Conservation (phyloP, 2,797 vertebrate species). For the Stomatorhinus walkeri region DNA sequence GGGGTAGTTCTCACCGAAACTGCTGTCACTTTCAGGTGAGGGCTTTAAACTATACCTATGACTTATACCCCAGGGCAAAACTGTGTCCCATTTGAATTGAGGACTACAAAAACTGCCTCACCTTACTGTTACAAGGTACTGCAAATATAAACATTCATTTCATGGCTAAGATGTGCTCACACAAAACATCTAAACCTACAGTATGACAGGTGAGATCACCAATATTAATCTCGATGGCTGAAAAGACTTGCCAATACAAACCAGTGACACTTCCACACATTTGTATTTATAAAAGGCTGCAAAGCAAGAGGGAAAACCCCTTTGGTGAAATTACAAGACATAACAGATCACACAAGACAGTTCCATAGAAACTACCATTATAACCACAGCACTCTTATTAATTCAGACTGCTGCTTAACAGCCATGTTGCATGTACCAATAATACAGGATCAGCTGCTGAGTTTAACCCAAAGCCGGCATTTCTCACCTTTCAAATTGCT, state of each 20-base stretch:
- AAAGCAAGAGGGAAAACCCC: background rate
- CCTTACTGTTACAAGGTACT: background rate
- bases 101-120: background rate
- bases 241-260: background rate
- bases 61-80: background rate
- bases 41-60: background rate
- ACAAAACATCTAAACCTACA: background rate
- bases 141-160: background rate
- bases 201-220: background rate
- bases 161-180: background rate
- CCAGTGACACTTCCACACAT: background rate
- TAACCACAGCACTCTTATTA: background rate
- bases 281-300: background rate
- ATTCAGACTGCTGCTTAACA: background rate
- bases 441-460: background rate
- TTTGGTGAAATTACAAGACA: background rate
- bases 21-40: background rate
- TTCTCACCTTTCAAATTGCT: background rate
- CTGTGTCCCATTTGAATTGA: background rate
- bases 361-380: background rate
- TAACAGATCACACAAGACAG: background rate
- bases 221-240: background rate
- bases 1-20: background rate
- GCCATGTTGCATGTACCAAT: background rate
- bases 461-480: background rate